These are phyloP conservation scores for Bryconaethiops microstoma DNA, from an alignment of 2,797 vertebrate genomes.

Conservation along the genomic window DNA sequence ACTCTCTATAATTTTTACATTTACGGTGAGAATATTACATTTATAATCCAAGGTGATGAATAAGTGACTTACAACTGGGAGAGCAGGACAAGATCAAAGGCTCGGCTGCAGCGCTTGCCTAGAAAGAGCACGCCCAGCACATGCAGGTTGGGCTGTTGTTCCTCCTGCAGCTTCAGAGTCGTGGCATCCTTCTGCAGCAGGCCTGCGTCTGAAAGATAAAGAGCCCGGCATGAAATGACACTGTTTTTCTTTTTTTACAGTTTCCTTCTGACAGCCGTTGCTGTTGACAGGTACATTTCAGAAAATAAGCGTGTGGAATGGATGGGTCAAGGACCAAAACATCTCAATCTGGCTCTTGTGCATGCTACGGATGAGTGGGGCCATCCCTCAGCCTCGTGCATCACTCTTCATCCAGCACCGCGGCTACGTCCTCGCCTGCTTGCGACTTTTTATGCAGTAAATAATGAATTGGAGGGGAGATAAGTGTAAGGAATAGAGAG, in stretches of 20 bases:
- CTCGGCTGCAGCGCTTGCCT: constrained; percentile 70
- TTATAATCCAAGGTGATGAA: background rate
- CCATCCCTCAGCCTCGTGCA: constrained; percentile 51
- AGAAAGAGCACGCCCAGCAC: constrained; percentile 73
- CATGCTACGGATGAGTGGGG: constrained; percentile 36
- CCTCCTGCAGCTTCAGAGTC: constrained; percentile 51
- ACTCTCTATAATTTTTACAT: too few species aligned
- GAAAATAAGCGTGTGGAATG: constrained; percentile 32
- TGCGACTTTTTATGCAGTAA: constrained; percentile 45
- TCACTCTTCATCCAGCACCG: constrained; percentile 38
- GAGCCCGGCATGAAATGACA: background rate
- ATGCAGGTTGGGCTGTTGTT: constrained; percentile 71
- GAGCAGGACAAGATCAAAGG: constrained; percentile 74
- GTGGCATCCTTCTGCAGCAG: constrained; percentile 62
- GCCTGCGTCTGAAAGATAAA: constrained; percentile 62
- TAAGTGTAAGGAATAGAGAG: constrained; percentile 33
- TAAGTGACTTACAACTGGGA: constrained; percentile 76
- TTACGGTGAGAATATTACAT: background rate
- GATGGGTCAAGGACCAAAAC: constrained; percentile 32
- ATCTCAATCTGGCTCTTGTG: constrained; percentile 32
- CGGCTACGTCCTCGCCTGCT: background rate
- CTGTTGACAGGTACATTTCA: constrained; percentile 37
- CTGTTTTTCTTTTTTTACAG: constrained; percentile 6
- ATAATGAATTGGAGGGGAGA: constrained; percentile 55
- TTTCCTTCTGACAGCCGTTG: constrained; percentile 25